Percentiles rank a stretch among this genome's conserved stretches.
These are phyloP conservation scores for Lasioglossum oenotherae DNA, from an alignment of 2,888 invertebrate genomes.

Conservation along the genomic window DNA sequence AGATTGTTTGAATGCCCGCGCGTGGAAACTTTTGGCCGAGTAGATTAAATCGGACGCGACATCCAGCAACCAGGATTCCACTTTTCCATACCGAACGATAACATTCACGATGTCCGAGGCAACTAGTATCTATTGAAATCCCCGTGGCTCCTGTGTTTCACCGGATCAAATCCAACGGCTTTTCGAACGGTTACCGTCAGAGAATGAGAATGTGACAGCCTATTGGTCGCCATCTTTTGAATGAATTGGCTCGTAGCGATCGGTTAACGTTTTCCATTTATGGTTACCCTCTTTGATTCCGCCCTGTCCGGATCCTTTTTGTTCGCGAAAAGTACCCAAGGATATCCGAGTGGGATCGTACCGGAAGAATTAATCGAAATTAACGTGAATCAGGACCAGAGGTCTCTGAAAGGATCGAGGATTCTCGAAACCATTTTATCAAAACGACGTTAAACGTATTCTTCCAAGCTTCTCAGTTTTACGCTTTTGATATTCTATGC, in stretches of 20 bases:
- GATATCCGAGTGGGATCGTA: slow-evolving; percentile 6
- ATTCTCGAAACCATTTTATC: background rate
- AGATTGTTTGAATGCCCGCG: background rate
- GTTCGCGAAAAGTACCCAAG: slow-evolving; percentile 18
- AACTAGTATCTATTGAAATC: slow-evolving; percentile 62
- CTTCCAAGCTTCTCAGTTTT: background rate
- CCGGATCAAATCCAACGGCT: slow-evolving; percentile 66
- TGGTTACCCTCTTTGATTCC: slow-evolving; percentile 31
- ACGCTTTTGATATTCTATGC: background rate
- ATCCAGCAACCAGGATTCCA: slow-evolving; percentile 41
- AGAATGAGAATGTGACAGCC: slow-evolving; percentile 62
- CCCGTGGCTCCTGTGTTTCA: slow-evolving; percentile 62
- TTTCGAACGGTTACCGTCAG: slow-evolving; percentile 57
- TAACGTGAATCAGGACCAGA: background rate
- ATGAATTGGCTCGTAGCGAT: slow-evolving; percentile 55
- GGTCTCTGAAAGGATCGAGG: background rate
- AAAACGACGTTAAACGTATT: background rate
- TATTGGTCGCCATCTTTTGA: slow-evolving; percentile 54
- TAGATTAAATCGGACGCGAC: slow-evolving; percentile 39
- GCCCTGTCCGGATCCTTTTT: slow-evolving; percentile 31
- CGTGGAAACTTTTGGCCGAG: slow-evolving; percentile 25
- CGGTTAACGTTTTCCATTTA: slow-evolving; percentile 61
- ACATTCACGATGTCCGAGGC: slow-evolving; percentile 31
- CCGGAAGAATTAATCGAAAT: slow-evolving; percentile 25
- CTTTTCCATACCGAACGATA: slow-evolving; percentile 48